Base-by-base conservation (phyloP, 2,113 vertebrate species). In the Tauraco erythrolophus region DNA sequence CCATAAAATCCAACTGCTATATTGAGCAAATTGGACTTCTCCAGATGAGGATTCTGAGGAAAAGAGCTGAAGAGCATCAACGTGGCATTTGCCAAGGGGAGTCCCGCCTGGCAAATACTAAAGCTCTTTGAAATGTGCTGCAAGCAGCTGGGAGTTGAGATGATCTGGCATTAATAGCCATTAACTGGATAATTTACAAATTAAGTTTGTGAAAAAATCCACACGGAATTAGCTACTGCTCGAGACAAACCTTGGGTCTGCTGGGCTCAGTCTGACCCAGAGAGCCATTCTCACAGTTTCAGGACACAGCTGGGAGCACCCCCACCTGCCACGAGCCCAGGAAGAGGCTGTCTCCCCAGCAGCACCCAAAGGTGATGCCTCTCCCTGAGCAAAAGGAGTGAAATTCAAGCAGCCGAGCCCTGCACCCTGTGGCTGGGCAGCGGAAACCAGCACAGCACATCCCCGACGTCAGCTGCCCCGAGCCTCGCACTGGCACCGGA, bases 391-490 rank as follows among this genome's bases (percentile, higher is more conserved):
- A 92, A 39, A 1, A 17, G 23, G 28, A 33, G 14, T 5, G n/a
- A 50, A 69, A 48, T 14, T 46, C 19, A 31, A 57, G 58, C 60
- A 50, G 27, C 16, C 0, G 9, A 70, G 43, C 0, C 0, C 33
- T 5, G 43, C 30, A 50, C 65, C 31, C 51, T 25, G 46, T 0
- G 27, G 19, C 27, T 10, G 14, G 65, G 41, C 9, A 0, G 58
- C 4, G 1, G 54, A 70, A 54, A 23, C 24, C 41, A 65, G 66
- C 12, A 8, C 68, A 33, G 50, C 1, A 1, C 1, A 2, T 31
- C 56, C 72, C 39, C 5, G 0, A 1, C 1, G 0, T 3, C 77
- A 74, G 72, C 85, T 72, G 70, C 65, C n/a, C 77, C 0, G 0
- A 61, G 76, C 25, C 70, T 43, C 14, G 1, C 0, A 5, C 45